A percentile compares a stretch with the other conserved stretches of the same genome.
Evolutionary conservation across 2,888 invertebrate genomes (phyloP).

Genomic region (Cerceris rybyensis): DNA sequence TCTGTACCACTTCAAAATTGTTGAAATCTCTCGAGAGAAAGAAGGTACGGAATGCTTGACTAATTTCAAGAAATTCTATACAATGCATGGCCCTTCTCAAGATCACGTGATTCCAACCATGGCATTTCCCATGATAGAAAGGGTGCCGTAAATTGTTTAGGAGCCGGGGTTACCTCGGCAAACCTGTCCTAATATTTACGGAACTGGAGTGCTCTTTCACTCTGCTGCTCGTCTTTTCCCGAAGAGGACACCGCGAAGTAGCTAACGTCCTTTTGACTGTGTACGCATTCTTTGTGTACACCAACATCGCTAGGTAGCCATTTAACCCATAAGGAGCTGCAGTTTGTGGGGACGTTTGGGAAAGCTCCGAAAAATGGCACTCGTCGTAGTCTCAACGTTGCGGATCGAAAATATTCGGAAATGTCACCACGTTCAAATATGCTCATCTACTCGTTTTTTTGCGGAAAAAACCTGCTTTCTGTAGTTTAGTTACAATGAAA

Average conservation of each 20-base stretch:
- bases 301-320: slow-evolving; percentile 58
- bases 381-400: background rate
- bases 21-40: background rate
- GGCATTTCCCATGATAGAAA: slow-evolving; percentile 44
- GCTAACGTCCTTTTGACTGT: slow-evolving; percentile 63
- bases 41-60: background rate
- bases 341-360: slow-evolving; percentile 53
- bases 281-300: slow-evolving; percentile 49
- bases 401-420: background rate
- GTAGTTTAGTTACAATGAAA: no score
- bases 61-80: background rate
- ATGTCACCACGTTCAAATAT: background rate
- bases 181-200: slow-evolving; percentile 72
- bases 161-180: slow-evolving; percentile 29
- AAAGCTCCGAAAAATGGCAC: slow-evolving; percentile 26
- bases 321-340: slow-evolving; percentile 52
- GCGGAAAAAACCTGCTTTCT: no score
- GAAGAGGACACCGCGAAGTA: slow-evolving; percentile 56
- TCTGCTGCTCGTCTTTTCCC: slow-evolving; percentile 36
- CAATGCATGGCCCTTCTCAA: slow-evolving; percentile 2
- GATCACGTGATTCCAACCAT: slow-evolving; percentile 12
- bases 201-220: slow-evolving; percentile 58
- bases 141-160: slow-evolving; percentile 52
- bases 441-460: background rate
- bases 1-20: background rate